Evolutionary conservation across 30 jellyfish, hydroid and myxozoan genomes (phyloP), one percentile per base, ranked within the genome.

Genomic region (Hydractinia echinata): DNA sequence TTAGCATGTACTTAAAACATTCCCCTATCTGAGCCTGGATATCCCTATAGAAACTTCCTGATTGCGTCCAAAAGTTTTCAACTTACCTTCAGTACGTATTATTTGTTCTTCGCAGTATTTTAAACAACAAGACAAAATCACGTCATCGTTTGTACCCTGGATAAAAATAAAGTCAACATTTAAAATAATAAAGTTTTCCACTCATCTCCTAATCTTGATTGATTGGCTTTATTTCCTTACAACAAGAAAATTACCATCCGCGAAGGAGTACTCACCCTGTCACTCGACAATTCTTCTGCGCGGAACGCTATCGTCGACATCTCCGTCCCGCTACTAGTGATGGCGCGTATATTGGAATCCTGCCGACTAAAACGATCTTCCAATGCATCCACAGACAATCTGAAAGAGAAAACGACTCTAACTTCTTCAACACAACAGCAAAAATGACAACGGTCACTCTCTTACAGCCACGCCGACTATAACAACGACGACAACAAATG

Each of bases 131-230:
- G 96, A 82, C 4, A 94, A 83, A 39, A 94, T 94, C 68, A 94
- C 82, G 66, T 94, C 99, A 55, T 94, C 99, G 66, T 94, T 94
- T 53, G 91, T 94, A 13, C 99, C 99, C 99, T 94, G 88, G 56
- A 87, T 55, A 20, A 56, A 51, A 51, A 70, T n/a, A n/a, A n/a
- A n/a, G n/a, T n/a, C n/a, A n/a, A n/a, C n/a, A n/a, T 30, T 30
- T 30, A 30, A 30, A 30, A 30, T 30, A 30, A 30, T 30, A 30
- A 30, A 30, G 2, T 30, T 30, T 30, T 30, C 44, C 44, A 30
- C 44, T 2, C 2, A 30, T 30, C 2, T 30, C 44, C 2, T 30
- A 30, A 30, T 30, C 44, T 30, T 30, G 2, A 30, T 30, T 30
- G 1, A 30, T 30, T 30, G 44, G 44, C 44, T 30, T 30, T 30